Evolutionary conservation across 2,888 invertebrate species (phyloP), one percentile per base, ranked within the genome.

Genomic region (Mactromeris polynyma): DNA sequence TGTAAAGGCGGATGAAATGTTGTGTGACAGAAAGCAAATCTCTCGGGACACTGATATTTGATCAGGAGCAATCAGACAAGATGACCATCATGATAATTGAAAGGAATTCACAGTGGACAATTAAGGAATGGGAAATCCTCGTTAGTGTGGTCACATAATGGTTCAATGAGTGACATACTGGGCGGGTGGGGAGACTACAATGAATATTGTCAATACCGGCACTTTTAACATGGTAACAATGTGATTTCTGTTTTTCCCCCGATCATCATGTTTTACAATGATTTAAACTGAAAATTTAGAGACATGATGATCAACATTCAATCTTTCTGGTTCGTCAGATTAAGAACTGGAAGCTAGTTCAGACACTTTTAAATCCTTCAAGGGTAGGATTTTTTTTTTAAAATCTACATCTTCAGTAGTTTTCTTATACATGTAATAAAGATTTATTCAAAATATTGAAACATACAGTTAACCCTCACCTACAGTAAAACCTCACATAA

Each of bases 41-140:
- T 78, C 88, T 19, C 1, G 86, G 80, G 88, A 90, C 69, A n/a
- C 33, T 81, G 86, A 83, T 88, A 83, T 88, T 88, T 86, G 86
- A 90, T 86, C 88, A 81, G 19, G 84, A 86, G 90, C 73, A 87
- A 86, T 86, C 90, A 88, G 78, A 83, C 86, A 40, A 80, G 81
- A 86, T 88, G 90, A 88, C 90, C 85, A 83, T 90, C 89, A 85
- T 86, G 26, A 51, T 90, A 90, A 90, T 90, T 90, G 90, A 88
- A 90, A 89, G 83, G 90, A 90, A 89, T 89, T 81, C 85, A 81
- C 73, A 78, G 64, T 38, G 84, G 84, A 85, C 87, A 81, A 88
- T 86, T 86, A 87, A 85, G 82, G 79, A 86, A 88, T 79, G 83
- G 83, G 85, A 88, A 83, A 85, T 83, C 36, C 86, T 90, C 88